Base-by-base conservation (phyloP, 2,888 invertebrate genomes). In the Synanthedon myopaeformis region DNA sequence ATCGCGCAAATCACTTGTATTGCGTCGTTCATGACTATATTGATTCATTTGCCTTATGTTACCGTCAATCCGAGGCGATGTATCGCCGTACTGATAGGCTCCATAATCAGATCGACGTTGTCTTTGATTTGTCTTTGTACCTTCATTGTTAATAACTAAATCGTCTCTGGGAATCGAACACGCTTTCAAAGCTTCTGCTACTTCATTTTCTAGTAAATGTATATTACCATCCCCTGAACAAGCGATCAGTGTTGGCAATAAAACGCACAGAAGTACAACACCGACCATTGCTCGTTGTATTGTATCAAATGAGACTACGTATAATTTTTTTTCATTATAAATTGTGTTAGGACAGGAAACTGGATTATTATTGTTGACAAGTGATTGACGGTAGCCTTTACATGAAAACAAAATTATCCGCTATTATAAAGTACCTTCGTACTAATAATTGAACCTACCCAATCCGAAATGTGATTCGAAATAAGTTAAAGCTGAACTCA, bases 191-290 rank as follows among this genome's bases (percentile, higher is more conserved):
- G 86, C 87, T 1, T 59, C 59, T 1, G 74, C 71, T 17, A 88
- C 70, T 60, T 88, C 86, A 54, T 83, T 76, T 65, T 83, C 78
- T 14, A 88, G 60, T n/a, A 88, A 59, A 41, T 73, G 75, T 42
- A 86, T 79, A 60, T 88, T 88, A 1, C 84, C 84, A 42, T 84
- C 81, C 4, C 81, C 76, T 1, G 78, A 61, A 57, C 76, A 72
- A 42, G 61, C 58, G 2, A 70, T 68, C 41, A 78, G 57, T 19
- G 61, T 63, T 3, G 81, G 75, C n/a, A 81, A 54, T 6, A 76
- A 52, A 3, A 69, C 53, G 5, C 76, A 56, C 2, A 79, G 56
- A 49, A 73, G 17, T 49, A 49, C 14, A 14, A 17, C 45, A 14
- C 45, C 45, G 8, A 45, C 13, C 45, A 45, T 45, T 13, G 45